A percentile compares a stretch with the other conserved stretches of the same genome.
Conservation (phyloP, 2,888 invertebrate species). For the Choreutis nemorana region DNA sequence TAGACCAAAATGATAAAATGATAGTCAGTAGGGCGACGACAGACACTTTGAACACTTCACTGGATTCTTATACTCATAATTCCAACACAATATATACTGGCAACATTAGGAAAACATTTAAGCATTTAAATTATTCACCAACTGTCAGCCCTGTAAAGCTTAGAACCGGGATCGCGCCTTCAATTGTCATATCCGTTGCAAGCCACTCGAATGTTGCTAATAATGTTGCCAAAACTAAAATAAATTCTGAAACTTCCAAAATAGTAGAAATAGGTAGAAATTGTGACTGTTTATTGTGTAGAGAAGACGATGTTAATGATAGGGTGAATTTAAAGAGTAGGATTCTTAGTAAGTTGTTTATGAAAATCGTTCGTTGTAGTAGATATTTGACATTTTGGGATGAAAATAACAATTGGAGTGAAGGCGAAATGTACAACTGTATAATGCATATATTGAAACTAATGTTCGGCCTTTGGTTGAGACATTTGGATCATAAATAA, state of each 20-base stretch:
- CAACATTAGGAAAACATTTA: too few species aligned
- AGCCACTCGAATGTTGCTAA: slow-evolving; percentile 9
- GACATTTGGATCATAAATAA: slow-evolving; percentile 51
- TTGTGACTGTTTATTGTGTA: slow-evolving; percentile 56
- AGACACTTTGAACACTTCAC: slow-evolving; percentile 10
- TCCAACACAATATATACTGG: too few species aligned
- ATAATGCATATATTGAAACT: slow-evolving; percentile 46
- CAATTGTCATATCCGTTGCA: slow-evolving; percentile 20
- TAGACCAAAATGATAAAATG: slow-evolving; percentile 10
- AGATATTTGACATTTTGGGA: slow-evolving; percentile 40
- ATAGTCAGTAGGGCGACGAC: slow-evolving; percentile 14
- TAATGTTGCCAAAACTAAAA: slow-evolving; percentile 29
- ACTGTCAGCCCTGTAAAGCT: slow-evolving; percentile 12
- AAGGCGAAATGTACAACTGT: slow-evolving; percentile 46
- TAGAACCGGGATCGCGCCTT: slow-evolving; percentile 17
- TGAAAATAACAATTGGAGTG: slow-evolving; percentile 40
- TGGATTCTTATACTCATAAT: too few species aligned
- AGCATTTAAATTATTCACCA: too few species aligned
- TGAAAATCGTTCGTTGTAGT: slow-evolving; percentile 29
- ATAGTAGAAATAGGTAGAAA: slow-evolving; percentile 29
- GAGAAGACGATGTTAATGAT: slow-evolving; percentile 22
- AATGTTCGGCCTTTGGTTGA: slow-evolving; percentile 54
- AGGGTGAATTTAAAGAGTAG: slow-evolving; percentile 27
- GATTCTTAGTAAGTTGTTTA: slow-evolving; percentile 32
- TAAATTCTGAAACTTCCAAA: slow-evolving; percentile 28